Evolutionary conservation across 2,797 vertebrate species (phyloP).

Genomic region (Parambassis ranga): DNA sequence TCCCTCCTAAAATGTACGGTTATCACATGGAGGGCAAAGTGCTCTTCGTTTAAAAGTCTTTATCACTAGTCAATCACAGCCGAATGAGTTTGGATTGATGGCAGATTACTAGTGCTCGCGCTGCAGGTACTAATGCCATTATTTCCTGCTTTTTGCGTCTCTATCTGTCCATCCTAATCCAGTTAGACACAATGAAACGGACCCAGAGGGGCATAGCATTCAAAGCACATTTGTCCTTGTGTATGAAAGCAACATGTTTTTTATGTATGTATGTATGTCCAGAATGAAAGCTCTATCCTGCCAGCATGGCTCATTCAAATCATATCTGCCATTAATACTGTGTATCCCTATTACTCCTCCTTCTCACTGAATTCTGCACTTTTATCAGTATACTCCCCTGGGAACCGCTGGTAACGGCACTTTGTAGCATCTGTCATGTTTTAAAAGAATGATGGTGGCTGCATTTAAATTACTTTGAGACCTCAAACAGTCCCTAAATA

Average conservation of each 20-base stretch:
- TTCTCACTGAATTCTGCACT: slow-evolving; percentile 19
- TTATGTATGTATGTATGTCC: background rate
- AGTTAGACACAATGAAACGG: slow-evolving; percentile 61
- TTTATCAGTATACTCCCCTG: slow-evolving; percentile 30
- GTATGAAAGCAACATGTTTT: background rate
- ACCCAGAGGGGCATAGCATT: slow-evolving; percentile 33
- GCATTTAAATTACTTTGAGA: slow-evolving; percentile 15
- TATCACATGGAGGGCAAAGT: slow-evolving; percentile 73
- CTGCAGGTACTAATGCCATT: slow-evolving; percentile 75
- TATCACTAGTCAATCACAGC: slow-evolving; percentile 73
- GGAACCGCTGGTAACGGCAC: slow-evolving; percentile 45
- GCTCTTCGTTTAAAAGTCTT: slow-evolving; percentile 75
- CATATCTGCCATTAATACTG: slow-evolving; percentile 14
- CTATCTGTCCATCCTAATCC: slow-evolving; percentile 70
- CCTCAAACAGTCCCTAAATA: background rate
- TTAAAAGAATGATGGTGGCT: slow-evolving; percentile 37
- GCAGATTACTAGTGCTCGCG: slow-evolving; percentile 47
- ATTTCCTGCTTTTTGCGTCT: slow-evolving; percentile 56
- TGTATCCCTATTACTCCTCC: slow-evolving; percentile 32
- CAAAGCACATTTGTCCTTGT: slow-evolving; percentile 12
- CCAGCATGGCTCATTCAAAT: slow-evolving; percentile 8
- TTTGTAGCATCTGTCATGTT: slow-evolving; percentile 54
- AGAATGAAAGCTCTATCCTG: background rate
- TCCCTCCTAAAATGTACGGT: slow-evolving; percentile 38
- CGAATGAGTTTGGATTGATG: slow-evolving; percentile 67